phyloP scores from a whole-genome alignment of 2,888 invertebrate genomes.

The Cacoxenus indagator region DNA sequence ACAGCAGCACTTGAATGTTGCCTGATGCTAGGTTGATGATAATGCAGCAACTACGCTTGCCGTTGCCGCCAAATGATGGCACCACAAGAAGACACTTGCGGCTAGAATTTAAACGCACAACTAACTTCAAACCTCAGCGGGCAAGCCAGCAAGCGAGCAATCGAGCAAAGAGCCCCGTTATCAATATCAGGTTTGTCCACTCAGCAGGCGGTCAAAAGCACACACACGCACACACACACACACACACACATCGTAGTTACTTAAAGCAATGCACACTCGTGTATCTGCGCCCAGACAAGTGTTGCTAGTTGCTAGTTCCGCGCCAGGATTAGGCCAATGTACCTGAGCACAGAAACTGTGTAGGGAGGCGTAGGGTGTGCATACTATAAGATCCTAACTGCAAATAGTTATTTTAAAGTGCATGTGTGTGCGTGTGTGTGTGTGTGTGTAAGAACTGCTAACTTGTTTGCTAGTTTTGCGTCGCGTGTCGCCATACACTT shows the following conservation, averaged over 20 bases:
- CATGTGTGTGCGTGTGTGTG: conserved; percentile 47
- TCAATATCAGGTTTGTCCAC: conserved; percentile 70
- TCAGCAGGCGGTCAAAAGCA: conserved; percentile 46
- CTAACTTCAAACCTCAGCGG: conserved; percentile 55
- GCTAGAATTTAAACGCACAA: conserved; percentile 28
- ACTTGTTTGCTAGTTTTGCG: conserved; percentile 56
- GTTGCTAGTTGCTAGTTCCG: conserved; percentile 26
- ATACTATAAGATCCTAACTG: conserved; percentile 42
- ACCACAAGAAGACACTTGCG: conserved; percentile 23
- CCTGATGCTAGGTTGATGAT: conserved; percentile 45
- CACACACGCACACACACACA: conserved; percentile 34
- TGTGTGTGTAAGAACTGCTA: conserved; percentile 50
- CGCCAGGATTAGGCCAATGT: conserved; percentile 65
- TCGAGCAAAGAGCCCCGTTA: conserved; percentile 69
- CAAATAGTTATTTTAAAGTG: conserved; percentile 63
- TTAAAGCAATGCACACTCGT: neutral
- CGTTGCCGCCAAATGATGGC: conserved; percentile 25
- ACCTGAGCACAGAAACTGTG: conserved; percentile 43
- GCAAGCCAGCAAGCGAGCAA: no score
- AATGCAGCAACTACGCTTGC: conserved; percentile 19
- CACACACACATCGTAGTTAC: no score
- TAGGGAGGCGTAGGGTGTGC: conserved; percentile 45
- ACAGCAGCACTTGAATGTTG: conserved; percentile 52
- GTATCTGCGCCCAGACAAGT: conserved; percentile 20
- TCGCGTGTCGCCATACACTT: conserved; percentile 33